Evolutionary conservation across 2,113 vertebrate genomes (phyloP).

Genomic region (Rhinolophus sinicus): DNA sequence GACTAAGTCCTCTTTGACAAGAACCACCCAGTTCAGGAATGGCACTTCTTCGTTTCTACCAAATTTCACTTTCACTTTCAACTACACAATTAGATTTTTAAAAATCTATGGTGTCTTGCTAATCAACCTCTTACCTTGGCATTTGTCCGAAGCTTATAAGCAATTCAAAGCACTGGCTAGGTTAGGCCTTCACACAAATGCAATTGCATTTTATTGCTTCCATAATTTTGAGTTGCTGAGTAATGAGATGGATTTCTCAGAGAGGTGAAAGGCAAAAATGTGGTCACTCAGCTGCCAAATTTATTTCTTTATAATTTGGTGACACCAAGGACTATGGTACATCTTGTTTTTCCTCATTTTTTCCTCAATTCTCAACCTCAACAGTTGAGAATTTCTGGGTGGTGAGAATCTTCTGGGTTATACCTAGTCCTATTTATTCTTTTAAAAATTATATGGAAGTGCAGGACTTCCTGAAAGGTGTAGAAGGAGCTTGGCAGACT

Average conservation of each 20-base stretch:
- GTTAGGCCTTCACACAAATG: slow-evolving; percentile 71
- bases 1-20: slow-evolving; percentile 63
- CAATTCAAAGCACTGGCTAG: slow-evolving; percentile 66
- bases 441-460: neutral
- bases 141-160: slow-evolving; percentile 68
- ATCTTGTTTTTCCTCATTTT: slow-evolving; percentile 53
- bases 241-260: slow-evolving; percentile 65
- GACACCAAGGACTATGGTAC: neutral
- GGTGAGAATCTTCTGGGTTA: neutral
- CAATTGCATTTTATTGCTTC: slow-evolving; percentile 82
- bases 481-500: neutral
- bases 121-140: slow-evolving; percentile 80
- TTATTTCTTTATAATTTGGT: slow-evolving; percentile 53
- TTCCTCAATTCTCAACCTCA: neutral
- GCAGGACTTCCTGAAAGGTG: neutral
- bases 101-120: slow-evolving; percentile 76
- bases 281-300: neutral
- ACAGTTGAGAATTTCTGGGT: neutral
- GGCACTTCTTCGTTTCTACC: slow-evolving; percentile 72
- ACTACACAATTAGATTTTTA: slow-evolving; percentile 81
- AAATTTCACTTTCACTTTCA: slow-evolving; percentile 78
- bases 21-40: slow-evolving; percentile 68
- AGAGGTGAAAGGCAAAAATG: slow-evolving; percentile 73
- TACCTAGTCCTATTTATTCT: neutral
- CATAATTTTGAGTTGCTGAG: slow-evolving; percentile 75